Percentiles rank a stretch among this genome's conserved stretches.
Conservation (phyloP, 53 echinoderm and acorn worm genomes). For the Patiria pectinifera region DNA sequence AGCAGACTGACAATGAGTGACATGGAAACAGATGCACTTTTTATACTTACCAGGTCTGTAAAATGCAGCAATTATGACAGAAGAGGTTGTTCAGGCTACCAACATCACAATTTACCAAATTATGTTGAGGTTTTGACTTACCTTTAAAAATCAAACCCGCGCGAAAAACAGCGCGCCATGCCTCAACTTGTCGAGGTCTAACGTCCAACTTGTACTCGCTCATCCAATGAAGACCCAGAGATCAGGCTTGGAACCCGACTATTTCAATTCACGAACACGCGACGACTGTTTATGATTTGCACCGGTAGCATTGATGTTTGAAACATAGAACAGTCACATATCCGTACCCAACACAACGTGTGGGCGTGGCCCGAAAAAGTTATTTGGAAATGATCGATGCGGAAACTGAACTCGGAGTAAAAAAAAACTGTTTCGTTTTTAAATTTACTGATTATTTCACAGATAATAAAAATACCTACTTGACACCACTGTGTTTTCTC, state of each 20-base stretch:
- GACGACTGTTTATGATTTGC: too few species aligned
- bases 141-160: neutral
- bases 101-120: neutral
- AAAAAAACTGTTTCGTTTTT: too few species aligned
- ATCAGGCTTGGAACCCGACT: neutral
- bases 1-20: too few species aligned
- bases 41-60: neutral
- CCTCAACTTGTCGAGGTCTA: neutral
- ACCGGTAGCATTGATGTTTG: too few species aligned
- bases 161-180: slow-evolving; percentile 16
- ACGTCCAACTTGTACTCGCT: neutral
- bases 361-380: neutral
- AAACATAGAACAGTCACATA: too few species aligned
- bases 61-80: neutral
- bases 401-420: neutral
- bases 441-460: too few species aligned
- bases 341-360: too few species aligned
- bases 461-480: too few species aligned
- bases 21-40: too few species aligned
- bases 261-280: neutral
- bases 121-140: neutral
- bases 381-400: neutral
- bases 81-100: too few species aligned
- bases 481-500: too few species aligned
- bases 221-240: neutral